Evolutionary conservation across 2,888 invertebrate species (phyloP).

Genomic region (Athrips mouffetella): DNA sequence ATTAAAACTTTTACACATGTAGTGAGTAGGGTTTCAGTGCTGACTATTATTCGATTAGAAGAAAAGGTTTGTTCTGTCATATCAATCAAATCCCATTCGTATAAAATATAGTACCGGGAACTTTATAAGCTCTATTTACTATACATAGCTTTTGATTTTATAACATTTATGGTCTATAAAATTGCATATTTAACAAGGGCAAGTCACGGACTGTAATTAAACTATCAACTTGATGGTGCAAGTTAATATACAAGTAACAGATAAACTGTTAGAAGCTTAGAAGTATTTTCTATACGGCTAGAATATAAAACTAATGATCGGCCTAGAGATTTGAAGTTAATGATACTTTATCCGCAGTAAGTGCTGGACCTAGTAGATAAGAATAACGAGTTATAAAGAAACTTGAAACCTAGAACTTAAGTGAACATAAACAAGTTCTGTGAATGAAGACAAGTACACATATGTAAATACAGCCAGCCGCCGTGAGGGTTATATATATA

Average conservation of each 20-base stretch:
- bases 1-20: constrained; percentile 23
- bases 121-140: not conserved
- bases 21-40: constrained; percentile 6
- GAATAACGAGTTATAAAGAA: constrained; percentile 16
- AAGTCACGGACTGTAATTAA: constrained; percentile 24
- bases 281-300: constrained; percentile 11
- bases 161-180: not conserved
- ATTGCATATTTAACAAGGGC: constrained; percentile 16
- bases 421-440: constrained; percentile 17
- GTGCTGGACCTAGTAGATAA: not conserved
- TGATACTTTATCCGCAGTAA: constrained; percentile 2
- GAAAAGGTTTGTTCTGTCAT: constrained; percentile 17
- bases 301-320: constrained; percentile 5
- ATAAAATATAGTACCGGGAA: not conserved
- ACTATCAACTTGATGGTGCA: constrained; percentile 23
- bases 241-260: constrained; percentile 11
- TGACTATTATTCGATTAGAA: constrained; percentile 9
- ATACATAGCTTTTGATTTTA: not conserved
- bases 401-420: constrained; percentile 27
- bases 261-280: constrained; percentile 2
- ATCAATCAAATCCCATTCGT: constrained; percentile 21
- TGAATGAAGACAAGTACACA: constrained; percentile 11
- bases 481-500: constrained; percentile 3
- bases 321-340: constrained; percentile 6
- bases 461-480: too few relatives aligned